phyloP scores from a whole-genome alignment of 2,113 vertebrate species.

The Pelecanus crispus region DNA sequence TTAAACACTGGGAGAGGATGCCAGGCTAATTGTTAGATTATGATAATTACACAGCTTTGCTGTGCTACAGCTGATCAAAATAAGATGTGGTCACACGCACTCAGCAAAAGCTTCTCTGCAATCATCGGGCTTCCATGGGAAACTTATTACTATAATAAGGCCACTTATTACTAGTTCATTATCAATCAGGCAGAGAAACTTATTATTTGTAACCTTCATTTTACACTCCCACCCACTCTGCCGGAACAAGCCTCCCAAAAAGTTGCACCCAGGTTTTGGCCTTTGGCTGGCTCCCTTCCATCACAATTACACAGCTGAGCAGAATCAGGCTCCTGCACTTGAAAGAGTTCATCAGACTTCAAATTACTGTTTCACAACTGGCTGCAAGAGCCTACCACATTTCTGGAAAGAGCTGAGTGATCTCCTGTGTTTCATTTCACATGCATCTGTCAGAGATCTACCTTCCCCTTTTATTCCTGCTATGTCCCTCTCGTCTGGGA shows the following conservation, averaged over 20 bases:
- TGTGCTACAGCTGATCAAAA: constrained; percentile 85
- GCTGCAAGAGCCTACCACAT: constrained; percentile 41
- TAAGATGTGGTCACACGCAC: constrained; percentile 79
- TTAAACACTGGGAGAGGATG: constrained; percentile 88
- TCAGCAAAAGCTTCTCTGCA: constrained; percentile 70
- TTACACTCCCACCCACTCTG: constrained; percentile 37
- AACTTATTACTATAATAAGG: constrained; percentile 47
- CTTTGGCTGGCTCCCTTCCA: constrained; percentile 84
- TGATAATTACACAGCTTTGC: constrained; percentile 90
- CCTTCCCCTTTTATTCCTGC: background rate
- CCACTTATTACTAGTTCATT: constrained; percentile 84
- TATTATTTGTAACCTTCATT: constrained; percentile 72
- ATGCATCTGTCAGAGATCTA: background rate
- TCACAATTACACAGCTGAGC: constrained; percentile 90
- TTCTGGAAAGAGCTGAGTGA: constrained; percentile 17
- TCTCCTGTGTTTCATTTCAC: background rate
- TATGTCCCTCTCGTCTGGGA: background rate
- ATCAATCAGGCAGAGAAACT: constrained; percentile 78
- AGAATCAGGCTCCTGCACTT: constrained; percentile 74
- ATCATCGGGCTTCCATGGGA: constrained; percentile 61
- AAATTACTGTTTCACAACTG: constrained; percentile 70
- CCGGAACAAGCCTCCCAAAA: constrained; percentile 73
- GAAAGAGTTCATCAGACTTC: constrained; percentile 78
- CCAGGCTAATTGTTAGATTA: constrained; percentile 93
- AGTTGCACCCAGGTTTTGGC: constrained; percentile 71